phyloP scores from a whole-genome alignment of 2,797 vertebrate genomes.

The Betta splendens region DNA sequence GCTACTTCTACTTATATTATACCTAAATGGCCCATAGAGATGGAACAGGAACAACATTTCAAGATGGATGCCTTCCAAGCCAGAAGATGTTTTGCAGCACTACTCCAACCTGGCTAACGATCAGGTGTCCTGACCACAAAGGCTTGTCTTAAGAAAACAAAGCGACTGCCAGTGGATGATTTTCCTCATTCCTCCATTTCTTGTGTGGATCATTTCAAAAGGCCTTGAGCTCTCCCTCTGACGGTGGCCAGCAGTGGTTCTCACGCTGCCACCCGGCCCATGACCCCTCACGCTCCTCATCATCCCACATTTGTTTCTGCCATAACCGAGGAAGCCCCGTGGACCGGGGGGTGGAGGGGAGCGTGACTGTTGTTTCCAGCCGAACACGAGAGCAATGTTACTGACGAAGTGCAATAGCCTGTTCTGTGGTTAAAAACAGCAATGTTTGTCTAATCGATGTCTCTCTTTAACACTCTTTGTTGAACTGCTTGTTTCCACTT shows the following conservation, averaged over 20 bases:
- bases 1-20: conserved; percentile 7
- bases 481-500: conserved; percentile 70
- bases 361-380: conserved; percentile 38
- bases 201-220: conserved; percentile 28
- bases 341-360: conserved; percentile 40
- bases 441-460: conserved; percentile 46
- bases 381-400: conserved; percentile 34
- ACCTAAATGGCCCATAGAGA: conserved; percentile 7
- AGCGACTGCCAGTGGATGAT: conserved; percentile 54
- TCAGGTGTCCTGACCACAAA: conserved; percentile 14
- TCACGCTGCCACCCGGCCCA: conserved; percentile 11
- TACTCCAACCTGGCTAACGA: conserved; percentile 30
- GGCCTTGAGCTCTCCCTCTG: conserved; percentile 21
- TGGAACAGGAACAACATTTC: conserved; percentile 11
- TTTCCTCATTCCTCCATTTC: conserved; percentile 20
- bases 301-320: conserved; percentile 27
- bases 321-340: conserved; percentile 12
- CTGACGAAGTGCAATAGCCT: conserved; percentile 60
- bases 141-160: conserved; percentile 43
- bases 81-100: conserved; percentile 23
- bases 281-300: conserved; percentile 21
- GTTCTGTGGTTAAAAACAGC: conserved; percentile 31
- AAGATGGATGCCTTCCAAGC: conserved; percentile 20
- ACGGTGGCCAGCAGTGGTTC: conserved; percentile 33
- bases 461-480: conserved; percentile 52